Percentiles rank a stretch among this genome's conserved stretches.
These are phyloP conservation scores for Luperina nickerlii DNA, from an alignment of 2,888 invertebrate species.

Conservation along the genomic window DNA sequence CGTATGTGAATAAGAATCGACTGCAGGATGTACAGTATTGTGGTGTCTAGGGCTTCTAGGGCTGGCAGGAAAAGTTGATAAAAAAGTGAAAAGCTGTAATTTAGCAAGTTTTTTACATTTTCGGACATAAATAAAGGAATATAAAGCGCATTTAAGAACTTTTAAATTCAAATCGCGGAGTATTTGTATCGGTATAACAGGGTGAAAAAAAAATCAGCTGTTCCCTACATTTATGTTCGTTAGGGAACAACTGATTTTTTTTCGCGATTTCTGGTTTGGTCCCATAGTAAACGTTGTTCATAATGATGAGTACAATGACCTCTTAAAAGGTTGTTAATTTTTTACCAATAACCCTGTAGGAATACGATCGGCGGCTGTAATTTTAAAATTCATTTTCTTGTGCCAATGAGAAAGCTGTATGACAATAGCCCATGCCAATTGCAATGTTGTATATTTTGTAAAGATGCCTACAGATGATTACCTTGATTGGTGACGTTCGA, in stretches of 20 bases:
- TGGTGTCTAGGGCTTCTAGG: constrained; percentile 28
- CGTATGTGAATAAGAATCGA: constrained; percentile 40
- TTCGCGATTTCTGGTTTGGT: no score
- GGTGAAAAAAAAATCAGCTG: no score
- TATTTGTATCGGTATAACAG: neutral
- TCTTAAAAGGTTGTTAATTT: no score
- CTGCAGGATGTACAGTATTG: constrained; percentile 15
- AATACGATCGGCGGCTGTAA: neutral
- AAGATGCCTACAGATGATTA: neutral
- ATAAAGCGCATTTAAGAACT: neutral
- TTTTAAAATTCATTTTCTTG: neutral
- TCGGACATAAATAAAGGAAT: neutral
- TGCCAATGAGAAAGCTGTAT: neutral
- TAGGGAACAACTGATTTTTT: no score
- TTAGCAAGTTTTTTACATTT: neutral
- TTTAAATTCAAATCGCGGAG: neutral
- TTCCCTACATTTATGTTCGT: no score
- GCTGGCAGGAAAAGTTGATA: neutral
- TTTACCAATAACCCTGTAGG: no score
- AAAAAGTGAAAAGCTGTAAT: no score
- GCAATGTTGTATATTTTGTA: neutral
- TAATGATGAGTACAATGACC: no score
- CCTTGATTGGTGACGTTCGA: neutral
- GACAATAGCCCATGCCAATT: neutral
- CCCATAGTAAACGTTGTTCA: no score